Percentiles rank a stretch among this genome's conserved stretches.
Conservation (phyloP, 2,113 vertebrate genomes). For the Entelurus aequoreus region DNA sequence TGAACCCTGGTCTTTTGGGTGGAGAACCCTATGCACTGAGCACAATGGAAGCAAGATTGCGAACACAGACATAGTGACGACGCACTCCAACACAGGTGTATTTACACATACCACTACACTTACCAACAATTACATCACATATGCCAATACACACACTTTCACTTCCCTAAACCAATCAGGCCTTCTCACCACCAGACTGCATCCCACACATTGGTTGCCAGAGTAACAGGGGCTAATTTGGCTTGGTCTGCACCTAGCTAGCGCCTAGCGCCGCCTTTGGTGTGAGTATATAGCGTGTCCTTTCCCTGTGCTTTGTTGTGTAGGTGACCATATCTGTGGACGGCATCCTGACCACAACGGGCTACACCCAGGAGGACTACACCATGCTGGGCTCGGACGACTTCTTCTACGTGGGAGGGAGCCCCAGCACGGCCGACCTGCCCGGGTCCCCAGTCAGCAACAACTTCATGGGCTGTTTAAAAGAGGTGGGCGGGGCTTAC, state of each 20-base stretch:
- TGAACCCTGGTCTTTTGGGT: not conserved
- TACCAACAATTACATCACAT: not conserved
- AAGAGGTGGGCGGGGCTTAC: slow-evolving; percentile 82
- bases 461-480: slow-evolving; percentile 99
- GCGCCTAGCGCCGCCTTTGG: slow-evolving; percentile 68
- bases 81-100: not conserved
- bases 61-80: not conserved
- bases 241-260: slow-evolving; percentile 68
- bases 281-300: slow-evolving; percentile 99
- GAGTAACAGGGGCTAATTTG: slow-evolving; percentile 67
- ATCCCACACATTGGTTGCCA: slow-evolving; percentile 53
- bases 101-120: too few relatives aligned
- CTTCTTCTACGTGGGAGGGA: slow-evolving; percentile 99
- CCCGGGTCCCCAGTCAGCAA: slow-evolving; percentile 99
- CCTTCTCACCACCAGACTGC: slow-evolving; percentile 43
- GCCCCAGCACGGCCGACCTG: slow-evolving; percentile 97
- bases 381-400: slow-evolving; percentile 99
- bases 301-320: slow-evolving; percentile 99
- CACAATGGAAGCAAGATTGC: not conserved
- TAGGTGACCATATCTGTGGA: slow-evolving; percentile 99
- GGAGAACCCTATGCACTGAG: not conserved
- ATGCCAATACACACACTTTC: slow-evolving; percentile 24
- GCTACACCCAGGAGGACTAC: slow-evolving; percentile 99
- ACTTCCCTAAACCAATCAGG: slow-evolving; percentile 49
- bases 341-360: slow-evolving; percentile 99